phyloP scores from a whole-genome alignment of 1,140 invertebrate genomes.

The Zaprionus ghesquierei region DNA sequence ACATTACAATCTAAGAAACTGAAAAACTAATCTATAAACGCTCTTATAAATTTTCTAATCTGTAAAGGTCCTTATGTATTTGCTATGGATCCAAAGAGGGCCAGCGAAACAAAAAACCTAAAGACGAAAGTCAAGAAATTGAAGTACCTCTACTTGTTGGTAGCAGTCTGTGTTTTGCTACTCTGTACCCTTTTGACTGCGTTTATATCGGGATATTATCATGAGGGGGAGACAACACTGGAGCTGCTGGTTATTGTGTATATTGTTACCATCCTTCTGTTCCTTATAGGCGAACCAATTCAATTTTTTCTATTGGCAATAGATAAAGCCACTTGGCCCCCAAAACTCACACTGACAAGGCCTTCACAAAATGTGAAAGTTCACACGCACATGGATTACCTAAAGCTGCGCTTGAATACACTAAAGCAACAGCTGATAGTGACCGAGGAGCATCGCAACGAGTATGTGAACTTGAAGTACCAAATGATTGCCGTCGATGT shows the following conservation, averaged over 20 bases:
- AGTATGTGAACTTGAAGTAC: constrained; percentile 57
- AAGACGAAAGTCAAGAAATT: no score
- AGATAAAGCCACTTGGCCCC: constrained; percentile 40
- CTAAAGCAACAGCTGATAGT: constrained; percentile 38
- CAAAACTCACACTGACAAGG: not conserved
- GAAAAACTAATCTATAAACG: no score
- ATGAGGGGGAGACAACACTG: constrained; percentile 15
- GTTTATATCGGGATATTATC: constrained; percentile 37
- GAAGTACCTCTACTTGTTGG: no score
- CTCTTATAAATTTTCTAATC: no score
- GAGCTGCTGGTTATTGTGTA: constrained; percentile 16
- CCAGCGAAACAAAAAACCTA: no score
- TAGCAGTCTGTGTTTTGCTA: no score
- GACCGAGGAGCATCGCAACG: constrained; percentile 50
- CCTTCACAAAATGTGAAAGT: not conserved
- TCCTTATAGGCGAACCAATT: constrained; percentile 41
- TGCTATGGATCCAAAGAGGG: no score
- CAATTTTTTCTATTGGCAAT: constrained; percentile 31
- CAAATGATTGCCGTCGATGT: constrained; percentile 48
- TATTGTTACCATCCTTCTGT: not conserved
- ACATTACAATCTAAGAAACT: no score
- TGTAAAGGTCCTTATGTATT: no score
- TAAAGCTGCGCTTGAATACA: constrained; percentile 32
- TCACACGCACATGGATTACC: constrained; percentile 22
- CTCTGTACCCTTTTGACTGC: no score